phyloP scores from a whole-genome alignment of 2,888 invertebrate species.

The Andrena haemorrhoa region DNA sequence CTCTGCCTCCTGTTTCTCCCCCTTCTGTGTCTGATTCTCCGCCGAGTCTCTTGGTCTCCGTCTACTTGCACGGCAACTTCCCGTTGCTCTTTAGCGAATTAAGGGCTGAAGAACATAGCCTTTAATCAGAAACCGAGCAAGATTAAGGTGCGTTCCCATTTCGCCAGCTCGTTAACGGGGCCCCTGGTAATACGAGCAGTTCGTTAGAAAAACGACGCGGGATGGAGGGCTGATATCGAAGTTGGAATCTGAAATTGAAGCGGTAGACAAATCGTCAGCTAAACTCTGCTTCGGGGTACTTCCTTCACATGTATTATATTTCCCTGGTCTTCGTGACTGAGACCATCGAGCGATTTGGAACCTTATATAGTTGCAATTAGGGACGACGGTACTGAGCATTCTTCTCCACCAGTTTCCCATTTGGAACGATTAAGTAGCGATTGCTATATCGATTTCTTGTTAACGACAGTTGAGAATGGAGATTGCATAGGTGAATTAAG shows the following conservation, averaged over 20 bases:
- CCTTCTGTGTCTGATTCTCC: conserved; percentile 34
- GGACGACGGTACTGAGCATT: too few relatives aligned
- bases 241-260: conserved; percentile 56
- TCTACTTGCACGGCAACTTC: conserved; percentile 56
- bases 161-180: conserved; percentile 61
- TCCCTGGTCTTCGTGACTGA: conserved; percentile 9
- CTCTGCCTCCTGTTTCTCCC: conserved; percentile 12
- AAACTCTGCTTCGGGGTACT: neutral
- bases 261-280: conserved; percentile 44
- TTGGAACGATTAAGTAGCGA: too few relatives aligned
- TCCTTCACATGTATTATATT: neutral
- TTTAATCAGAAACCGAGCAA: conserved; percentile 65
- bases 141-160: conserved; percentile 66
- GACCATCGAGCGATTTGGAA: neutral
- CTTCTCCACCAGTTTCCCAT: too few relatives aligned
- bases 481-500: neutral
- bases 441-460: neutral
- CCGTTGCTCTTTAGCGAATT: conserved; percentile 62
- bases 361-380: too few relatives aligned
- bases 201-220: conserved; percentile 58
- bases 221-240: conserved; percentile 41
- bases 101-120: conserved; percentile 58
- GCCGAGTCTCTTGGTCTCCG: conserved; percentile 44
- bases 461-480: too few relatives aligned
- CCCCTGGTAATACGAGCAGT: conserved; percentile 52